A percentile compares a stretch with the other conserved stretches of the same genome.
phyloP scores from a whole-genome alignment of 2,797 vertebrate species.

The Artibeus jamaicensis region DNA sequence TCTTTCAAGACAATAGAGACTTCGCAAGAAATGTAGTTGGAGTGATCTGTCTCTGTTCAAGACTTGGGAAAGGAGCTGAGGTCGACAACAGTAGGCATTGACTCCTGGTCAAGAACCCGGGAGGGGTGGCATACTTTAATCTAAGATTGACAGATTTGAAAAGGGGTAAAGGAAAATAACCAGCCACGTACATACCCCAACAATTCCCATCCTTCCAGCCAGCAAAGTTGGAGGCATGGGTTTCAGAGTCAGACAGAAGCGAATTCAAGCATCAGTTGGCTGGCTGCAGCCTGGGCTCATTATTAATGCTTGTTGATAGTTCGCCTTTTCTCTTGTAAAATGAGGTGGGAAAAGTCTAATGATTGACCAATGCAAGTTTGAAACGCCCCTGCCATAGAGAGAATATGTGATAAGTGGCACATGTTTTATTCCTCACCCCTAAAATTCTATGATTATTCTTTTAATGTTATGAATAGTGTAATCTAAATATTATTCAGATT shows the following conservation, averaged over 20 bases:
- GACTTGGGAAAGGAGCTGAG: background rate
- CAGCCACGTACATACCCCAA: background rate
- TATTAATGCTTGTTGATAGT: background rate
- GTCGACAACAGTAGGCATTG: rapidly evolving
- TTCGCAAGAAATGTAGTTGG: background rate
- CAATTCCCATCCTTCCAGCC: background rate
- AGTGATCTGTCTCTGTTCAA: background rate
- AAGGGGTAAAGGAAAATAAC: background rate
- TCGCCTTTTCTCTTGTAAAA: background rate
- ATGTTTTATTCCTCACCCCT: background rate
- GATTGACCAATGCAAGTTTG: background rate
- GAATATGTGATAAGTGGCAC: background rate
- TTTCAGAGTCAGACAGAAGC: background rate
- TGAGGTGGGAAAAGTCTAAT: background rate
- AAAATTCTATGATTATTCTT: background rate
- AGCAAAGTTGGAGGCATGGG: background rate
- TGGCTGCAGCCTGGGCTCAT: background rate
- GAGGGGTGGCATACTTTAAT: background rate
- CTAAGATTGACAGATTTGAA: background rate
- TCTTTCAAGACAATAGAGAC: background rate
- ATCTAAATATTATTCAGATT: background rate
- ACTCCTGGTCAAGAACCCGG: background rate
- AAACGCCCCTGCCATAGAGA: background rate
- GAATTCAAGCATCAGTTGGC: background rate
- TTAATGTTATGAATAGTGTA: background rate